Evolutionary conservation across 2,797 vertebrate genomes (phyloP).

Genomic region (Glyptemys insculpta): DNA sequence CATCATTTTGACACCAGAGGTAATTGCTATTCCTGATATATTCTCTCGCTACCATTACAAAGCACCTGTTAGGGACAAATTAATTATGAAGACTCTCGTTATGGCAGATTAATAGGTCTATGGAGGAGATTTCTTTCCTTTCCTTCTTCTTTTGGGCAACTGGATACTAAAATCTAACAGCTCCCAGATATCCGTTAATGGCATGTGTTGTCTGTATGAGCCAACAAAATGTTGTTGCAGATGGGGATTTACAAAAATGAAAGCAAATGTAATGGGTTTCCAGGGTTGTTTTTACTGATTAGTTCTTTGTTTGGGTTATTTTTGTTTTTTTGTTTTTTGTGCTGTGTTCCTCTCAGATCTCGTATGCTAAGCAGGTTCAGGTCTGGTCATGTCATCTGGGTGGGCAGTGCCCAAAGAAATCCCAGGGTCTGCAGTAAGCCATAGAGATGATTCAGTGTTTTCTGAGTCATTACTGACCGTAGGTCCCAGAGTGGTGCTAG

Average conservation of each 20-base stretch:
- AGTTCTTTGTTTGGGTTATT: background rate
- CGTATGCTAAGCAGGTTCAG: background rate
- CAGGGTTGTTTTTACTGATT: slow-evolving; percentile 25
- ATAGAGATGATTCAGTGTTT: background rate
- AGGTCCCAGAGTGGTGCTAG: background rate
- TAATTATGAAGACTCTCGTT: slow-evolving; percentile 81
- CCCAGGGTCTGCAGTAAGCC: background rate
- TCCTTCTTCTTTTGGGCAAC: slow-evolving; percentile 65
- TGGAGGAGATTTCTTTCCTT: slow-evolving; percentile 69
- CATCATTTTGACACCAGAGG: slow-evolving; percentile 74
- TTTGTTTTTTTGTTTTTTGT: background rate
- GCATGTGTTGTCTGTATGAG: slow-evolving; percentile 37
- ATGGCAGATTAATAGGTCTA: slow-evolving; percentile 79
- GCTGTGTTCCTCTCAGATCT: background rate
- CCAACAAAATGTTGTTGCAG: slow-evolving; percentile 4
- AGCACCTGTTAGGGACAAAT: slow-evolving; percentile 80
- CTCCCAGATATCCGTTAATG: slow-evolving; percentile 5
- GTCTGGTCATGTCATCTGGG: background rate
- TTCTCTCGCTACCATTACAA: slow-evolving; percentile 66
- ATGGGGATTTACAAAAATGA: slow-evolving; percentile 15
- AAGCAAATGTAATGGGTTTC: background rate
- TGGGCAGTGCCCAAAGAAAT: background rate
- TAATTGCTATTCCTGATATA: slow-evolving; percentile 82
- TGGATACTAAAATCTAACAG: slow-evolving; percentile 51
- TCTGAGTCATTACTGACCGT: background rate